Conservation (phyloP, 1,140 invertebrate genomes). For the Caenorhabditis brenneri region DNA sequence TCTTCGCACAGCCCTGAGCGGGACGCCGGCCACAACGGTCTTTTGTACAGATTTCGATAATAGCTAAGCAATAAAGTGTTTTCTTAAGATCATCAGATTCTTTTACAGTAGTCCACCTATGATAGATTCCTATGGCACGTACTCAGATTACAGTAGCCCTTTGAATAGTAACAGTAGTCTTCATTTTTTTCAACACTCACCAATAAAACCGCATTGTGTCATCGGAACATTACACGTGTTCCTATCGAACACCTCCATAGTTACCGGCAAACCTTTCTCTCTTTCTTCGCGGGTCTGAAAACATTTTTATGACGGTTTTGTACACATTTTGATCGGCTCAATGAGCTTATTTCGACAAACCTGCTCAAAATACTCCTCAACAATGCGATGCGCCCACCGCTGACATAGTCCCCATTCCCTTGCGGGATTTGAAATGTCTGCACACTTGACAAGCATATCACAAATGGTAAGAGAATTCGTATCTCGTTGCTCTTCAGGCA, state of each 20-base stretch:
- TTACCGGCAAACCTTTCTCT: conserved; percentile 67
- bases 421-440: conserved; percentile 69
- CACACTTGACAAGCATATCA: conserved; percentile 70
- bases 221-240: conserved; percentile 69
- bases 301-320: not conserved
- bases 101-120: no score
- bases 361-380: conserved; percentile 71
- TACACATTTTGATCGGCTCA: no score
- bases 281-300: conserved; percentile 67
- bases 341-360: conserved; percentile 55
- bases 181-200: no score
- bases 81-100: no score
- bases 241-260: conserved; percentile 71
- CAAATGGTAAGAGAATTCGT: conserved; percentile 68
- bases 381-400: conserved; percentile 68
- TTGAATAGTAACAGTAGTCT: not conserved
- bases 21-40: no score
- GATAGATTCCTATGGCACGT: no score
- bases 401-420: conserved; percentile 68
- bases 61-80: no score
- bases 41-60: no score
- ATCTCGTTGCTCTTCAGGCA: conserved; percentile 63
- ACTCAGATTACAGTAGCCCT: no score
- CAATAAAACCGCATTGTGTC: conserved; percentile 60
- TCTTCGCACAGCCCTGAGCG: no score